A percentile compares a stretch with the other conserved stretches of the same genome.
phyloP scores from a whole-genome alignment of 2,113 vertebrate genomes.

The Ondatra zibethicus region DNA sequence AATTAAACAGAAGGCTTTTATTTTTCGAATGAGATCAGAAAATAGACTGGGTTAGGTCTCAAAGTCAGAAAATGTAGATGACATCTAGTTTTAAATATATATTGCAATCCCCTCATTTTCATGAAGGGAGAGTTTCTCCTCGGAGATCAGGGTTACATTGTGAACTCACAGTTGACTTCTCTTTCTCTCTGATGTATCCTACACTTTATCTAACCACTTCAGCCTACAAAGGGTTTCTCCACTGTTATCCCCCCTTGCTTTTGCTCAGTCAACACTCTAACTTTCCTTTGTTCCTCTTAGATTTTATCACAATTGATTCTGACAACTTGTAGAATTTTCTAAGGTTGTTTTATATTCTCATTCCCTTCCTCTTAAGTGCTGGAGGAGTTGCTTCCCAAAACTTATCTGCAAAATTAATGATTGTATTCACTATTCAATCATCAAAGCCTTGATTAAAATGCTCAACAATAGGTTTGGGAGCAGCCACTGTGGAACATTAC shows the following conservation, averaged over 20 bases:
- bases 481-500: constrained; percentile 43
- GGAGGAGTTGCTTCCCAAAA: constrained; percentile 53
- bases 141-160: background rate
- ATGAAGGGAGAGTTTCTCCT: background rate
- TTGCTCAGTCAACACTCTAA: background rate
- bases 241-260: background rate
- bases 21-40: background rate
- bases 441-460: constrained; percentile 71
- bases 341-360: constrained; percentile 44
- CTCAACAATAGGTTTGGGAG: constrained; percentile 32
- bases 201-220: background rate
- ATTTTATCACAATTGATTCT: constrained; percentile 52
- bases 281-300: constrained; percentile 21
- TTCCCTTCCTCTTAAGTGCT: constrained; percentile 51
- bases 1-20: background rate
- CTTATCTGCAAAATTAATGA: constrained; percentile 69
- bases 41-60: background rate
- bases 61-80: background rate
- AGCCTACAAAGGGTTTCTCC: background rate
- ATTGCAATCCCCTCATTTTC: background rate
- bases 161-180: background rate
- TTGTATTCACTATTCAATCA: constrained; percentile 46
- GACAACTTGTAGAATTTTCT: constrained; percentile 49
- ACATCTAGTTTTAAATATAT: background rate
- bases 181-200: background rate